Evolutionary conservation across 2,888 invertebrate genomes (phyloP).

Genomic region (Lasius fuliginosus): DNA sequence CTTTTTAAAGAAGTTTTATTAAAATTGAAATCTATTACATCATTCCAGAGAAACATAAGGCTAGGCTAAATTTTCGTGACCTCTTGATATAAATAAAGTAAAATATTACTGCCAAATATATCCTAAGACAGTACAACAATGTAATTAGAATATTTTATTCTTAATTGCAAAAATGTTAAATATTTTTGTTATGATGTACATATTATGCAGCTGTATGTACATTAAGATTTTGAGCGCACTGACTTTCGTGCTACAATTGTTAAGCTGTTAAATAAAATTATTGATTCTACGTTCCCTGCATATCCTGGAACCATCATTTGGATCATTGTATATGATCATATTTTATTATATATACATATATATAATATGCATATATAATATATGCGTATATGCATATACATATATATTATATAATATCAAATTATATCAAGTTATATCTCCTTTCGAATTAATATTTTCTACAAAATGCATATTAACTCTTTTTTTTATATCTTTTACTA

Average conservation of each 20-base stretch:
- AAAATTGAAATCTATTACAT: not conserved
- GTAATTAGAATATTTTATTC: constrained; percentile 21
- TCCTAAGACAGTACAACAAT: constrained; percentile 42
- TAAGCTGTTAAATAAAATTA: constrained; percentile 43
- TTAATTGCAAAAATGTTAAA: constrained; percentile 32
- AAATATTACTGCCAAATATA: constrained; percentile 37
- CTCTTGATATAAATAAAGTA: constrained; percentile 31
- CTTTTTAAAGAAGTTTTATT: not conserved
- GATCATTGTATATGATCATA: not conserved
- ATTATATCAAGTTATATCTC: not conserved
- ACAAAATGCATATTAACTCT: not conserved
- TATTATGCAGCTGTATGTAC: constrained; percentile 38
- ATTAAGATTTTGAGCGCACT: constrained; percentile 33
- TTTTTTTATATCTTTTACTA: not conserved
- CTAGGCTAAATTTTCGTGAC: constrained; percentile 12
- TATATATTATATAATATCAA: not conserved
- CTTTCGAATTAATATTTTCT: not conserved
- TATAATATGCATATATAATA: not conserved
- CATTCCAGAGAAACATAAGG: constrained; percentile 20
- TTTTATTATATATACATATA: not conserved
- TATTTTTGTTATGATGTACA: constrained; percentile 63
- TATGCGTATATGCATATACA: no score
- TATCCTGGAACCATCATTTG: not conserved
- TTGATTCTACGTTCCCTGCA: not conserved
- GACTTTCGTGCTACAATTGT: constrained; percentile 25